Base-by-base conservation (phyloP, 2,888 invertebrate species). In the Temnothorax unifasciatus region DNA sequence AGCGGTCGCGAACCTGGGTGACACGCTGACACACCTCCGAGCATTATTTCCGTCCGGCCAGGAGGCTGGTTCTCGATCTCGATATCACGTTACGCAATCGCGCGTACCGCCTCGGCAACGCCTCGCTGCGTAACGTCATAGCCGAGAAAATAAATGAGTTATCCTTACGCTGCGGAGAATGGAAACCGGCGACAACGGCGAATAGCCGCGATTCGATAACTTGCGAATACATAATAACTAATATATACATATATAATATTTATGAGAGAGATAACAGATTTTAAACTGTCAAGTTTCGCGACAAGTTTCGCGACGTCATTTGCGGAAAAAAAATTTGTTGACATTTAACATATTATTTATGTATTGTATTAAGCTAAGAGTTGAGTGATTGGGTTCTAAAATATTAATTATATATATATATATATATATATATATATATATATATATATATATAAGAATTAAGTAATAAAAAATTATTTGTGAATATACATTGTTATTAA, bases 11-110 rank as follows among this genome's bases (percentile, higher is more conserved):
- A 79, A 71, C 57, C n/a, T 21, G 18, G 8, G 34, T 79, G 79
- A 79, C 79, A 79, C 59, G 71, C 47, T 79, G 79, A 79, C 79
- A 79, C 59, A 79, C 47, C 77, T 79, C 44, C 71, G 15, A 34
- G 29, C 29, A 47, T 66, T 71, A 79, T 57, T 79, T 69, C 57
- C 69, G 77, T 69, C 69, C n/a, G 44, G 41, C 9, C 69, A 64
- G 44, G n/a, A 13, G 59, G 18, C 41, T 76, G 57, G 44, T 77
- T 79, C 54, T 69, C 69, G 21, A 34, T 79, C 57, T 41, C 44
- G 21, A 68, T 44, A 68, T 57, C 29, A 25, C 44, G 6, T 82
- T 74, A 82, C 38, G 38, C 52, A 75, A 76, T 66, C 38, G 13
- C 18, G 13, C 18, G 21, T 18, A 11, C 57, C 41, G 66, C 41